A percentile compares a stretch with the other conserved stretches of the same genome.
phyloP scores from a whole-genome alignment of 23 tunicate genomes.

The Trididemnum clinides region DNA sequence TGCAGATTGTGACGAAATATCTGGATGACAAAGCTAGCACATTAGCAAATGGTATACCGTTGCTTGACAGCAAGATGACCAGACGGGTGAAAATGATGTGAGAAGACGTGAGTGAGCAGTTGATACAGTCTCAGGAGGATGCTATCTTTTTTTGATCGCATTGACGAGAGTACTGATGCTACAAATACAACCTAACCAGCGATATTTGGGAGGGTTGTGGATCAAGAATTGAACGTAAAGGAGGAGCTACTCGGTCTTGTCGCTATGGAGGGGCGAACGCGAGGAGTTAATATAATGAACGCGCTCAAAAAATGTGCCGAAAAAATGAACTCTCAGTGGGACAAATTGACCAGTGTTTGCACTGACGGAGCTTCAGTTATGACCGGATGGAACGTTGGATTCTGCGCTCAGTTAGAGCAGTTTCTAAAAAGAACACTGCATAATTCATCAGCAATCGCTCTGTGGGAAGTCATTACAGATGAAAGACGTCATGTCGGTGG shows the following conservation, averaged over 20 bases:
- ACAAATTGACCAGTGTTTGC: background rate
- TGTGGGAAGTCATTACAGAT: background rate
- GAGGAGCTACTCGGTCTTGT: constrained; percentile 33
- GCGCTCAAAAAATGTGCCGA: constrained; percentile 1
- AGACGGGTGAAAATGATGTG: constrained; percentile 33
- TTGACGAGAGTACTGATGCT: constrained; percentile 28
- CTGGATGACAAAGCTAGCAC: constrained; percentile 10
- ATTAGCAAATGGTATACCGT: background rate
- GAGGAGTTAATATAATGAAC: background rate
- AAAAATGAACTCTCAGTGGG: background rate
- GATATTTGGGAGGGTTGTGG: constrained; percentile 26
- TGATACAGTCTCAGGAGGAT: constrained; percentile 17
- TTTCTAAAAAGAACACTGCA: background rate
- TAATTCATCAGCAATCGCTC: background rate
- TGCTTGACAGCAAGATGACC: constrained; percentile 26
- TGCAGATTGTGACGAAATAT: background rate
- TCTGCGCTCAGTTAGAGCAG: background rate
- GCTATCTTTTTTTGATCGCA: constrained; percentile 13
- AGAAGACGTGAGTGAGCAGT: constrained; percentile 28
- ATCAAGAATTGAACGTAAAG: constrained; percentile 19
- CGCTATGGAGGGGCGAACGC: constrained; percentile 35
- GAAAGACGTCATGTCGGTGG: background rate
- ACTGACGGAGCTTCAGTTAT: background rate
- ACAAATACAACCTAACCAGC: constrained; percentile 25
- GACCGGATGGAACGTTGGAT: background rate